Evolutionary conservation across 92 coral and sea anemone genomes (phyloP).

Genomic region (Phenganax stokvisi): DNA sequence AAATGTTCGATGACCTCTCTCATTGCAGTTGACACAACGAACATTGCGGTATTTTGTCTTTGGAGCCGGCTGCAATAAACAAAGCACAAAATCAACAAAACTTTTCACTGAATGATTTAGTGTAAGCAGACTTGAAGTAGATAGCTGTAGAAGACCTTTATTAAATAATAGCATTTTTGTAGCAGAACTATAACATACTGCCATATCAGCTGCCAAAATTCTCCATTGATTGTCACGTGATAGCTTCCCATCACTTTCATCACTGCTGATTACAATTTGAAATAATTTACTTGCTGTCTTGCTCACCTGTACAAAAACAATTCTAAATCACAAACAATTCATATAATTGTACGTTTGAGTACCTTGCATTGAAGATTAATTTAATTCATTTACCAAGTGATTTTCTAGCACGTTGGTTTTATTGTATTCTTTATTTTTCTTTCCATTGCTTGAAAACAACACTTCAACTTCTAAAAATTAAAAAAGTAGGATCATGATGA

Average conservation of each 20-base stretch:
- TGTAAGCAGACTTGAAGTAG: too few relatives aligned
- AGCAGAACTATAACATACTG: constrained; percentile 34
- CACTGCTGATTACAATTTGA: background rate
- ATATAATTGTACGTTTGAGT: too few relatives aligned
- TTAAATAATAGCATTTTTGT: background rate
- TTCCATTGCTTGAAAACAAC: too few relatives aligned
- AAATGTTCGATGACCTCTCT: constrained; percentile 65
- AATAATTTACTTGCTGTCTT: background rate
- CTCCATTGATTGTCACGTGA: constrained; percentile 61
- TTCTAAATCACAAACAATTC: background rate
- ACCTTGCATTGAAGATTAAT: too few relatives aligned
- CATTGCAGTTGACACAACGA: constrained; percentile 81
- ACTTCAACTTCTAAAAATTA: too few relatives aligned
- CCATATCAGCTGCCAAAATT: constrained; percentile 61
- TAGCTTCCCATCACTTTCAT: background rate
- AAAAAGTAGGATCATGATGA: too few relatives aligned
- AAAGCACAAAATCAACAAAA: background rate
- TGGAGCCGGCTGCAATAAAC: background rate
- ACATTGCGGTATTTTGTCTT: constrained; percentile 32
- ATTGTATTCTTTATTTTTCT: too few relatives aligned
- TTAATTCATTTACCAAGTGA: too few relatives aligned
- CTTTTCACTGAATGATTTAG: too few relatives aligned
- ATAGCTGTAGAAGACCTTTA: too few relatives aligned
- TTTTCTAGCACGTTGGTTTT: too few relatives aligned
- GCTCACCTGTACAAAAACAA: background rate